Evolutionary conservation across 2,113 vertebrate species (phyloP).

Genomic region (Micronycteris hirsuta): DNA sequence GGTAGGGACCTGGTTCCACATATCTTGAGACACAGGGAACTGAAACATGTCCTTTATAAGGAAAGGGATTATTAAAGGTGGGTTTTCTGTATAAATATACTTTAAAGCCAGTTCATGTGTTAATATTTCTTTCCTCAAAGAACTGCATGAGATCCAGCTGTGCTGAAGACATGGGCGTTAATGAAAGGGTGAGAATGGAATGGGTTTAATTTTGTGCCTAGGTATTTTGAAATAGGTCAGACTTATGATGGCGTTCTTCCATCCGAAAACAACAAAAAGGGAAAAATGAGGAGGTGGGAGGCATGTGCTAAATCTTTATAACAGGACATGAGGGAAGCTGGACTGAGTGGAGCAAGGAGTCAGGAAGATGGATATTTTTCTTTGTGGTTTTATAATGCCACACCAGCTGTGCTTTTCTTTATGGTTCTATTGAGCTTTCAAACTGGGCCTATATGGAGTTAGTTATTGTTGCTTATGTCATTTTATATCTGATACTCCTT

Average conservation of each 20-base stretch:
- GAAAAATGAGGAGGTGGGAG: neutral
- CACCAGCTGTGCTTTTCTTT: slow-evolving; percentile 44
- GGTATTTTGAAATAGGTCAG: slow-evolving; percentile 15
- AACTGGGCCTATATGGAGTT: neutral
- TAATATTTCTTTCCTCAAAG: neutral
- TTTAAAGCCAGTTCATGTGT: neutral
- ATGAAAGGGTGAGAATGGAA: neutral
- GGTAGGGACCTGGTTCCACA: neutral
- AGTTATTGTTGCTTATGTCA: slow-evolving; percentile 35
- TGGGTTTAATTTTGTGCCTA: slow-evolving; percentile 2
- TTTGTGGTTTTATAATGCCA: neutral
- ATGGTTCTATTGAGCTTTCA: slow-evolving; percentile 34
- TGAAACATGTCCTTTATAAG: neutral
- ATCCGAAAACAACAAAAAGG: neutral
- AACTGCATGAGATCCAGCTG: neutral
- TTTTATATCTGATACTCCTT: slow-evolving; percentile 24
- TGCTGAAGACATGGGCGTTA: slow-evolving; percentile 5
- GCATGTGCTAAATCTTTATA: slow-evolving; percentile 22
- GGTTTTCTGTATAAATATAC: neutral
- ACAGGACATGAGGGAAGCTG: neutral
- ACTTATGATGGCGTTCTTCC: neutral
- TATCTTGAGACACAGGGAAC: neutral
- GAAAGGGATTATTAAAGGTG: neutral
- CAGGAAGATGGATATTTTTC: slow-evolving; percentile 23
- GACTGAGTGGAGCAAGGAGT: neutral